Evolutionary conservation across 1,140 invertebrate genomes (phyloP).

Genomic region (Manduca sexta): DNA sequence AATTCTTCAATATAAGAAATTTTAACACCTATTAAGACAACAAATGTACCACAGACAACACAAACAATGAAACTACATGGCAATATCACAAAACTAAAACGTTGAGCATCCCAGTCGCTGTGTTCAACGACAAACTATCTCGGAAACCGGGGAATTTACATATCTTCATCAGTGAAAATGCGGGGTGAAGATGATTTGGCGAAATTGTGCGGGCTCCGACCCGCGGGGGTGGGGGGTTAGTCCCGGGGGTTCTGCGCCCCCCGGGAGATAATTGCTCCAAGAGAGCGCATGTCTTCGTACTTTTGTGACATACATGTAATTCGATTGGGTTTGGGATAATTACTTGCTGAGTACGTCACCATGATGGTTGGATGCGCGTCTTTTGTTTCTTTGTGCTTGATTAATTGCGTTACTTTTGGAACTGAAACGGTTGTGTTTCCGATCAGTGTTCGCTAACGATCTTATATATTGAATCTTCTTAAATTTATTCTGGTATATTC

Average conservation of each 20-base stretch:
- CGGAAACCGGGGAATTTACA: slow-evolving; percentile 45
- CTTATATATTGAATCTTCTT: no score
- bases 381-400: neutral
- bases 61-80: neutral
- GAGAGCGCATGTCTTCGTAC: slow-evolving; percentile 60
- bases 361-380: neutral
- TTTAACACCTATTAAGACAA: neutral
- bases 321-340: slow-evolving; percentile 52
- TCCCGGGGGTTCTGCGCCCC: slow-evolving; percentile 9
- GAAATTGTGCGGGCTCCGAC: slow-evolving; percentile 33
- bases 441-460: no score
- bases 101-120: slow-evolving; percentile 8
- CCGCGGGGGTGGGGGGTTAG: slow-evolving; percentile 13
- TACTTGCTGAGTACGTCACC: slow-evolving; percentile 25
- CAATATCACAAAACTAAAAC: slow-evolving; percentile 14
- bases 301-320: slow-evolving; percentile 57
- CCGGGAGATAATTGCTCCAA: slow-evolving; percentile 51
- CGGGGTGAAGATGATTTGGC: slow-evolving; percentile 63
- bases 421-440: no score
- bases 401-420: neutral
- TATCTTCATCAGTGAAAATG: slow-evolving; percentile 60
- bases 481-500: no score
- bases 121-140: slow-evolving; percentile 32
- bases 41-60: neutral
- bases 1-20: no score